Evolutionary conservation across 2,113 vertebrate genomes (phyloP).

Genomic region (Microcebus murinus): DNA sequence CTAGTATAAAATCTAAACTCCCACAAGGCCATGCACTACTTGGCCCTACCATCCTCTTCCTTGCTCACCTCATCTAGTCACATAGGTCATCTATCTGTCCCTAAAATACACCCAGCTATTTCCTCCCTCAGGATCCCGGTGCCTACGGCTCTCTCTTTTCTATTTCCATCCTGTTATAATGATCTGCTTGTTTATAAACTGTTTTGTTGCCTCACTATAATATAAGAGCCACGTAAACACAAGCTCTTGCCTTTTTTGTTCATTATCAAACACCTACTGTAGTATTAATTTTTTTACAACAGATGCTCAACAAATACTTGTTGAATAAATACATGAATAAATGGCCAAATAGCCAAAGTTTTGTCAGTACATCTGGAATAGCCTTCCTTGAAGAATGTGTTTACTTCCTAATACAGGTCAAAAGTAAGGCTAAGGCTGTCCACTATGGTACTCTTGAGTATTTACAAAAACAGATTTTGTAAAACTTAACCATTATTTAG

Average conservation of each 20-base stretch:
- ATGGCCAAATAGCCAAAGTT: neutral
- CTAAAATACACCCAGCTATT: neutral
- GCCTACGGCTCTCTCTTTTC: neutral
- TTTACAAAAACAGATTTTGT: neutral
- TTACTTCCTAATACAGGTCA: neutral
- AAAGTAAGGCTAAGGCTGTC: neutral
- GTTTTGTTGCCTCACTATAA: neutral
- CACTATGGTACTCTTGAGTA: neutral
- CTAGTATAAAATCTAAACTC: neutral
- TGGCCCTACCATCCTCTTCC: neutral
- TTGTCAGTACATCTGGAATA: neutral
- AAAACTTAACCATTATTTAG: neutral
- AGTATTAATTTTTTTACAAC: neutral
- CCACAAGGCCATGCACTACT: fast-evolving
- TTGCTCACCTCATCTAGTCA: neutral
- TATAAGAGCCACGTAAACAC: fast-evolving
- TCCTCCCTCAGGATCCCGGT: neutral
- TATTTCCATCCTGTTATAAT: neutral
- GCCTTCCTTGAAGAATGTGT: neutral
- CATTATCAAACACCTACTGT: neutral
- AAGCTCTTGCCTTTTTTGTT: neutral
- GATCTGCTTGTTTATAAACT: neutral
- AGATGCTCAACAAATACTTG: neutral
- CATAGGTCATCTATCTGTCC: neutral
- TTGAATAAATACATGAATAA: neutral